Evolutionary conservation across 2,888 invertebrate genomes (phyloP), one percentile per base, ranked within the genome.

Genomic region (Platycheirus rosarum): DNA sequence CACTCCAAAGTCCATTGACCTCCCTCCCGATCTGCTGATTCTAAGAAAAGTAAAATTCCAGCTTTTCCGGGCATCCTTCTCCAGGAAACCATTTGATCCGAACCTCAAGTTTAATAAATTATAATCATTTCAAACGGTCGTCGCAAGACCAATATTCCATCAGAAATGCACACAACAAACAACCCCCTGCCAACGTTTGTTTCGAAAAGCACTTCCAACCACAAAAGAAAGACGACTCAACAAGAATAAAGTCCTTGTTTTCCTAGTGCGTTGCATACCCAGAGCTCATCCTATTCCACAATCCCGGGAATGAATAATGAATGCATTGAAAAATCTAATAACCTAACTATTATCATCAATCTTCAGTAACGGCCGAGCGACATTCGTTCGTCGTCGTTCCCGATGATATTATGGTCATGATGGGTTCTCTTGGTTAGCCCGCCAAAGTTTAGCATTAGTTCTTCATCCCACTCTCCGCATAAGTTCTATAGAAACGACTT

Each of bases 241-340:
- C 11, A 42, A 35, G 8, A 44, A 60, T 20, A 16, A 69, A 69
- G 65, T 75, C 57, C 57, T 63, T 63, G 29, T 60, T 60, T 70
- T 42, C 16, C 3, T n/a, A 32, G 29, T 8, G 29, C n/a, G n/a
- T n/a, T n/a, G n/a, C n/a, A 23, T 23, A 23, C 23, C 6, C 11
- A 16, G n/a, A n/a, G 23, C 44, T 60, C 29, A 32, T 32, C 29
- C 66, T 62, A 57, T 82, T 70, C 51, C 71, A 55, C 62, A 37
- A 57, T 71, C 62, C 55, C 26, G 37, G 37, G 77, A 68, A 77
- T 82, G 82, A 82, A 71, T 77, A 82, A 82, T 82, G 82, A 77
- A 77, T 77, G 77, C 82, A 82, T 82, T 77, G 82, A 73, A 77
- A 82, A 73, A 77, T 82, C 82, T 82, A 77, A 82, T 82, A 82